Conservation (phyloP, 1,140 invertebrate species). For the Lordiphosa mommai region DNA sequence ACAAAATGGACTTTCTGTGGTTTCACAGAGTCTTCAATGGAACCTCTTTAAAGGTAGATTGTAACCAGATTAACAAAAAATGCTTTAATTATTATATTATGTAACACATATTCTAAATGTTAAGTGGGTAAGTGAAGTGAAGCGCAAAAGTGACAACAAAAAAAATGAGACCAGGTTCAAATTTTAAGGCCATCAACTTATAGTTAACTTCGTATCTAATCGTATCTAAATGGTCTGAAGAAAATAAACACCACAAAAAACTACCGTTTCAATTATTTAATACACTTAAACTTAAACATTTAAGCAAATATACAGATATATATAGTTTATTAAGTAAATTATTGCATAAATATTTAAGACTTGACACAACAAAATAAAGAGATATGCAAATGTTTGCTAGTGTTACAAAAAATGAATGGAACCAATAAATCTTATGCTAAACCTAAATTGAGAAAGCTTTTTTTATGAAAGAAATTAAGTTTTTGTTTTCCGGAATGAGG, state of each 20-base stretch:
- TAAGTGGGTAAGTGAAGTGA: conserved; percentile 31
- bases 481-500: no score
- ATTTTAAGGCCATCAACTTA: conserved; percentile 58
- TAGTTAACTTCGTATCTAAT: conserved; percentile 43
- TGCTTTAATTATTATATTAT: conserved; percentile 67
- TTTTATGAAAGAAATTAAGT: no score
- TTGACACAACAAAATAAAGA: conserved; percentile 22
- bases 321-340: conserved; percentile 27
- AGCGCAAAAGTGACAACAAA: conserved; percentile 47
- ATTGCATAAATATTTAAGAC: conserved; percentile 22
- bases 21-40: conserved; percentile 75
- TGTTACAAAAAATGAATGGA: conserved; percentile 47
- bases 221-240: conserved; percentile 34
- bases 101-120: conserved; percentile 43
- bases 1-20: conserved; percentile 86
- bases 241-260: conserved; percentile 34
- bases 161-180: conserved; percentile 38
- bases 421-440: conserved; percentile 71
- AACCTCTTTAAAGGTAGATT: conserved; percentile 5
- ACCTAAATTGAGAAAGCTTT: conserved; percentile 2
- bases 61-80: conserved; percentile 21
- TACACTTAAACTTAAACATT: conserved; percentile 31
- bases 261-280: conserved; percentile 75
- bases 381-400: conserved; percentile 43
- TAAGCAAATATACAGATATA: conserved; percentile 56